Percentiles rank a stretch among this genome's conserved stretches.
Evolutionary conservation across 1,140 invertebrate genomes (phyloP).

Genomic region (Agrilus planipennis): DNA sequence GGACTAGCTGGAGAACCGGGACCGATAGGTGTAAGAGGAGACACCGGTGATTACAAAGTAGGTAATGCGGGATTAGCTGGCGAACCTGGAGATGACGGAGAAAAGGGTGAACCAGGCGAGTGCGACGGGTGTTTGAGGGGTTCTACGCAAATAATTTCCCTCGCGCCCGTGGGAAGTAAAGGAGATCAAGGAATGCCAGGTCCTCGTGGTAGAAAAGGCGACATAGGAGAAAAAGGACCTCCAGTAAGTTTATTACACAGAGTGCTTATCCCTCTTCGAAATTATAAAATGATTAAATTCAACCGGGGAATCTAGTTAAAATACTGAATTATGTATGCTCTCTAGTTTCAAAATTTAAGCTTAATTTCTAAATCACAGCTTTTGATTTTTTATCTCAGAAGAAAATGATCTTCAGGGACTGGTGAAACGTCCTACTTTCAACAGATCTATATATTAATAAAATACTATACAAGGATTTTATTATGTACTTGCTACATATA

Average conservation of each 20-base stretch:
- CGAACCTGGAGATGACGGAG: conserved; percentile 39
- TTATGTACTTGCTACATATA: no score
- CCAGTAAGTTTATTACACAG: conserved; percentile 27
- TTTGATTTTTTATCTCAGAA: no score
- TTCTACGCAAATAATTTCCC: conserved; percentile 28
- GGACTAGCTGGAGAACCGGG: conserved; percentile 39
- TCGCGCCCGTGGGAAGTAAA: conserved; percentile 31
- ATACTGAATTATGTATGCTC: no score
- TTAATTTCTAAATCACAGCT: no score
- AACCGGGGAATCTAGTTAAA: no score
- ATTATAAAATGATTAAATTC: no score
- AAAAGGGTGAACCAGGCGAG: conserved; percentile 13
- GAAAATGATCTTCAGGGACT: no score
- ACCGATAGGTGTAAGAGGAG: conserved; percentile 42
- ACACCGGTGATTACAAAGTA: conserved; percentile 32
- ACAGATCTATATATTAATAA: no score
- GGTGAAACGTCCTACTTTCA: no score
- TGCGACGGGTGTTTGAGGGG: conserved; percentile 20
- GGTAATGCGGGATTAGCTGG: conserved; percentile 35
- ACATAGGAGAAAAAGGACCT: conserved; percentile 18
- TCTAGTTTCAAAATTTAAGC: no score
- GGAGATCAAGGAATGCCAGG: conserved; percentile 28
- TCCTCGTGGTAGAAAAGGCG: conserved; percentile 34
- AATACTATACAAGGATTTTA: no score
- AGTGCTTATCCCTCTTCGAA: no score